These are phyloP conservation scores for Pelobates fuscus DNA, from an alignment of 2,113 vertebrate species.

Conservation along the genomic window DNA sequence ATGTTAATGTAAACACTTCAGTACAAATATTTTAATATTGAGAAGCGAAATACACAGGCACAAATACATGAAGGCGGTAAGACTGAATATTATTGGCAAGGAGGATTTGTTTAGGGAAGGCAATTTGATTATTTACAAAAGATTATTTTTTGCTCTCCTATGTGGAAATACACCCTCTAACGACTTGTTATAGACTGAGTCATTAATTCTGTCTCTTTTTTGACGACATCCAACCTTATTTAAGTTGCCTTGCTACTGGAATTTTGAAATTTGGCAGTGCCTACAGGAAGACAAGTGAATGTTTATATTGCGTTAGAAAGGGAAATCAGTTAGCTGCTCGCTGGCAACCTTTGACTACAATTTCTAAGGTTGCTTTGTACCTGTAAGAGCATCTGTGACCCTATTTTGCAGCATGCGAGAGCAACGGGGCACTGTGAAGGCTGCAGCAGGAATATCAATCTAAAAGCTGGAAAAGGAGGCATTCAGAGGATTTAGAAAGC, in stretches of 20 bases:
- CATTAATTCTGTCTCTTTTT: conserved; percentile 39
- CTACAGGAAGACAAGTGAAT: conserved; percentile 51
- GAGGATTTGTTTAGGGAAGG: conserved; percentile 35
- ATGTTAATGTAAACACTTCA: too few species aligned
- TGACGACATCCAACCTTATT: conserved; percentile 46
- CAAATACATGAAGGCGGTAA: neutral
- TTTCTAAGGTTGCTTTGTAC: conserved; percentile 52
- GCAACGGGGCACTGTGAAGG: conserved; percentile 28
- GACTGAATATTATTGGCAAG: conserved; percentile 22
- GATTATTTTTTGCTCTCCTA: conserved; percentile 25
- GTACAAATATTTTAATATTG: too few species aligned
- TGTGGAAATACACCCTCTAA: conserved; percentile 24
- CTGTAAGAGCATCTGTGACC: conserved; percentile 40
- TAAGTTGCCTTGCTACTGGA: conserved; percentile 50
- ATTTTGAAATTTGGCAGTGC: conserved; percentile 50
- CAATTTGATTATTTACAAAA: conserved; percentile 41
- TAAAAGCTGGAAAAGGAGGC: conserved; percentile 11
- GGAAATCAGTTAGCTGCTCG: conserved; percentile 50
- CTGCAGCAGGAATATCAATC: conserved; percentile 30
- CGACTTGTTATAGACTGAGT: conserved; percentile 35
- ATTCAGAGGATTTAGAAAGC: neutral
- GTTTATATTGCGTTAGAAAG: conserved; percentile 51
- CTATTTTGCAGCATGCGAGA: conserved; percentile 26
- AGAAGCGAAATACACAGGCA: neutral
- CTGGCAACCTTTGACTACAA: conserved; percentile 48